Evolutionary conservation across 2,113 vertebrate species (phyloP).

Genomic region (Pangasianodon gigas): DNA sequence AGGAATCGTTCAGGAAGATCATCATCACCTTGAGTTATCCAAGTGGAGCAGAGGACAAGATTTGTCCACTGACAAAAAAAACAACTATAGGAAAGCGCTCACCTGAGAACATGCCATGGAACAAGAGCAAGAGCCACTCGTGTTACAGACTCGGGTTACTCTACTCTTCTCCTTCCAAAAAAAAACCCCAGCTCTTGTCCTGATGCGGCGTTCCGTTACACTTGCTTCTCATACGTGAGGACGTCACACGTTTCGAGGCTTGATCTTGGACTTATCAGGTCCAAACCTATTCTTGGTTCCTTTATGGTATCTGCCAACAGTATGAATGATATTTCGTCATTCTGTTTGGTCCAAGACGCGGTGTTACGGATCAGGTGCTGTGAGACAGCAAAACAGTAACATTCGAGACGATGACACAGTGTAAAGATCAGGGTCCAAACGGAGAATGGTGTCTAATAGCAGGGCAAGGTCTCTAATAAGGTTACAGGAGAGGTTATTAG

Average conservation of each 20-base stretch:
- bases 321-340: not conserved
- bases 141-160: slow-evolving; percentile 56
- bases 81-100: not conserved
- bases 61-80: slow-evolving; percentile 1
- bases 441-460: slow-evolving; percentile 30
- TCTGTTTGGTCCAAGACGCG: not conserved
- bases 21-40: not conserved
- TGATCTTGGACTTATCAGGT: not conserved
- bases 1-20: not conserved
- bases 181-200: slow-evolving; percentile 25
- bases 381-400: slow-evolving; percentile 16
- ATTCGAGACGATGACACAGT: slow-evolving; percentile 33
- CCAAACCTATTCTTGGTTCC: not conserved
- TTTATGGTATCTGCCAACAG: not conserved
- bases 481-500: slow-evolving; percentile 46
- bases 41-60: not conserved
- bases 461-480: slow-evolving; percentile 12
- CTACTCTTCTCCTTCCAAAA: slow-evolving; percentile 11
- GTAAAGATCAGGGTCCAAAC: slow-evolving; percentile 29
- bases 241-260: not conserved
- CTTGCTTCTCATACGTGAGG: not conserved
- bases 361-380: not conserved
- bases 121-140: slow-evolving; percentile 46
- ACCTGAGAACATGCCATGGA: slow-evolving; percentile 44
- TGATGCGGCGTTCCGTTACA: slow-evolving; percentile 37